Conservation (phyloP, 2,797 vertebrate genomes). For the Ibycter americanus region DNA sequence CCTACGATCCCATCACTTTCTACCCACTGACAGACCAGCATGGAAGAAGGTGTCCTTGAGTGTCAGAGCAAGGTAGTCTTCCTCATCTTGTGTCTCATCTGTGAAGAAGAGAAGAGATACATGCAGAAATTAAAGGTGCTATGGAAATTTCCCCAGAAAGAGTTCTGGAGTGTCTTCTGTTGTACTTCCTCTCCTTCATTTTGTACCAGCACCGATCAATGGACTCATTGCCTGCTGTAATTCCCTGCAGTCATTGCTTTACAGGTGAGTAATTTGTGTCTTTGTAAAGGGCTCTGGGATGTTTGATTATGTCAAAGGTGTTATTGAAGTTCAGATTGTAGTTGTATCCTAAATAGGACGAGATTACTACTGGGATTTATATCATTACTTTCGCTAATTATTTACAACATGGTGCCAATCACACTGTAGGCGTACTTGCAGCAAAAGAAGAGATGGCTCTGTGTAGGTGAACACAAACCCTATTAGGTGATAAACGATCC, state of each 20-base stretch:
- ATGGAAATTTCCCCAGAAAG: constrained; percentile 11
- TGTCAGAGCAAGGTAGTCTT: neutral
- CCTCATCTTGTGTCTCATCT: neutral
- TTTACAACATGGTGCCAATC: constrained; percentile 61
- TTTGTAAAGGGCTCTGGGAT: constrained; percentile 67
- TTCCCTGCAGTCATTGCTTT: constrained; percentile 71
- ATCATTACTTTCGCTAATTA: constrained; percentile 66
- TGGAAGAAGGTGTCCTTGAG: neutral
- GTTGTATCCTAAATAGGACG: constrained; percentile 66
- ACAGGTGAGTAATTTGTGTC: constrained; percentile 72
- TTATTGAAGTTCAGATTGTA: constrained; percentile 70
- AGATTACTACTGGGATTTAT: constrained; percentile 68
- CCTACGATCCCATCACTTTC: neutral
- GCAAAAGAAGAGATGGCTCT: neutral
- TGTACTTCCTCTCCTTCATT: constrained; percentile 35
- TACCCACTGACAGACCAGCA: neutral
- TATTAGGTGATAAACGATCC: neutral
- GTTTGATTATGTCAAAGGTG: constrained; percentile 75
- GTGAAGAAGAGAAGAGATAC: neutral
- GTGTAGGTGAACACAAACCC: neutral
- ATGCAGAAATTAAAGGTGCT: neutral
- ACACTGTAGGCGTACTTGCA: constrained; percentile 12
- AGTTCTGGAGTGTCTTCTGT: neutral
- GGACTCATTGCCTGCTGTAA: constrained; percentile 54
- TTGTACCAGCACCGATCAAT: constrained; percentile 57